Evolutionary conservation across 1,140 invertebrate genomes (phyloP).

Genomic region (Drosophila sp.): DNA sequence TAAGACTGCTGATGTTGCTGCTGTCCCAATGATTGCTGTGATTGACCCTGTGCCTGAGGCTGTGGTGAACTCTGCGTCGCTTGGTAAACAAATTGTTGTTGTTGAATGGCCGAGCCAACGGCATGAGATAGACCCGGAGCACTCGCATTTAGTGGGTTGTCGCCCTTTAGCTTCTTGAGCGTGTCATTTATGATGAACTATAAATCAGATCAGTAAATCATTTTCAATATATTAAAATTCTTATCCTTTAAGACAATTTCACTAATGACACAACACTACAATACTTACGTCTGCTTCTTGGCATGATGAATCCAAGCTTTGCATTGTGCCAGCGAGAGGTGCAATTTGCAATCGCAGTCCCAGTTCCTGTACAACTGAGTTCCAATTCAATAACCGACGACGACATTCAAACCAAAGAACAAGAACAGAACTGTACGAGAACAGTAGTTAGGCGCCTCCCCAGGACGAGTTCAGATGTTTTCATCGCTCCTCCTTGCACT

Average conservation of each 20-base stretch:
- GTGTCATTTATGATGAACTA: conserved; percentile 85
- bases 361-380: conserved; percentile 81
- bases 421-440: conserved; percentile 51
- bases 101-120: conserved; percentile 58
- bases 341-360: conserved; percentile 19
- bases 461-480: conserved; percentile 62
- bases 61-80: conserved; percentile 51
- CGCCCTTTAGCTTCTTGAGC: conserved; percentile 82
- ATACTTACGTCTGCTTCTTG: conserved; percentile 87
- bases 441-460: conserved; percentile 45
- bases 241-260: not conserved
- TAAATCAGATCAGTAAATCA: not conserved
- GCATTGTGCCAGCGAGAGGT: conserved; percentile 85
- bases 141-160: conserved; percentile 65
- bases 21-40: conserved; percentile 25
- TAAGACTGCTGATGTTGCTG: conserved; percentile 65
- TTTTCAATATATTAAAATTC: not conserved
- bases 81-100: conserved; percentile 66
- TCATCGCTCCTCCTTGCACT: conserved; percentile 66
- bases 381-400: conserved; percentile 64
- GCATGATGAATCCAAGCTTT: conserved; percentile 87
- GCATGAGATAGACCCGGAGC: conserved; percentile 60
- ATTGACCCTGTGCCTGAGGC: conserved; percentile 16
- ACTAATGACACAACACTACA: too few relatives aligned
- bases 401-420: conserved; percentile 73